Evolutionary conservation across 53 echinoderm and acorn worm species (phyloP).

Genomic region (Paracentrotus lividus): DNA sequence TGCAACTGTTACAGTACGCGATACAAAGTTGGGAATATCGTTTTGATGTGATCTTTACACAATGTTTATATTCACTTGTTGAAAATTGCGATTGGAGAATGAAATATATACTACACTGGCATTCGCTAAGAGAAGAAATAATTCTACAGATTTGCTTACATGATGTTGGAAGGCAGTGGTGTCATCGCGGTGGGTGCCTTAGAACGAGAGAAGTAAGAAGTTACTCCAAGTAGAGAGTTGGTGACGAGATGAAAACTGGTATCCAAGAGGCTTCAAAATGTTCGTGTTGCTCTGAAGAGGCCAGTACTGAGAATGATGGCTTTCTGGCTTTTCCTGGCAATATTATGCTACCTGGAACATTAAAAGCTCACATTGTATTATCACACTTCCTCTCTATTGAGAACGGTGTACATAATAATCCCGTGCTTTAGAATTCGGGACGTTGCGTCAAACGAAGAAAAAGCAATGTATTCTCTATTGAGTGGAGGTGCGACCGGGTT

Average conservation of each 20-base stretch:
- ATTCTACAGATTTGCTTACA: neutral
- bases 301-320: neutral
- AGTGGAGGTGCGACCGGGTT: neutral
- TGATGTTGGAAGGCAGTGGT: neutral
- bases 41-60: neutral
- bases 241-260: neutral
- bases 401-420: too few species aligned
- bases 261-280: neutral
- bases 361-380: neutral
- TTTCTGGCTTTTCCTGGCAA: neutral
- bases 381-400: too few species aligned
- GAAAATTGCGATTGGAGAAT: neutral
- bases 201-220: neutral
- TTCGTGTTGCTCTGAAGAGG: constrained; percentile 11
- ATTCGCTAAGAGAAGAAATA: neutral
- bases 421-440: too few species aligned
- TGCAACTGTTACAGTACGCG: neutral
- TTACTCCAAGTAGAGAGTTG: neutral
- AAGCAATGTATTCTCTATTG: neutral
- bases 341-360: constrained; percentile 6
- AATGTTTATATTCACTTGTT: neutral
- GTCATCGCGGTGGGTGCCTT: neutral
- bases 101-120: neutral
- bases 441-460: too few species aligned
- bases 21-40: neutral